Evolutionary conservation across 2,113 vertebrate genomes (phyloP), one percentile per base, ranked within the genome.

Genomic region (Furnarius figulus): DNA sequence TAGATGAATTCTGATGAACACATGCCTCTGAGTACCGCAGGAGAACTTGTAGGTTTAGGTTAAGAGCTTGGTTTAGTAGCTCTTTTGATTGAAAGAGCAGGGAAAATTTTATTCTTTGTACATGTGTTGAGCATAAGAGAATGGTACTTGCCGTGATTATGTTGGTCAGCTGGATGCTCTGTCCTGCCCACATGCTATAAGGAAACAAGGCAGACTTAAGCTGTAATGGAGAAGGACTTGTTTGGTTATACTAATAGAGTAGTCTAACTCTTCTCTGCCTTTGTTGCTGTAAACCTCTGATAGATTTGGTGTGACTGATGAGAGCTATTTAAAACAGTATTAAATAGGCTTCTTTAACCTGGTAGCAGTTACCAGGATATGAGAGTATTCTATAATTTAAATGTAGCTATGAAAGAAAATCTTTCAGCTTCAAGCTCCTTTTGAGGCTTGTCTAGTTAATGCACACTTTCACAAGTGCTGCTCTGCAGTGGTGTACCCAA

Each of bases 291-390:
- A 93, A 83, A 73, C 5, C 10, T 67, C 16, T 62, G 42, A 27
- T n/a, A 42, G 27, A 70, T 47, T 67, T 0, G 0, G 3, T 52
- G 18, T 65, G 19, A n/a, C 35, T 23, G 6, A 5, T 58, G 37
- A 37, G 35, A 76, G 15, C 20, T 77, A 37, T 7, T 53, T 24
- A 56, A 94, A 91, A 12, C 10, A 47, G 16, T 61, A 61, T 39
- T 76, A 50, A 39, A 23, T 42, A 35, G 33, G 5, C 23, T 59
- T 62, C 24, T 79, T 35, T 76, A 74, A 33, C 46, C 30, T 88
- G 33, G 12, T 67, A 55, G 27, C 25, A 62, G 9, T 72, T 28
- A 49, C 3, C 19, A 85, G 30, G 39, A 39, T 56, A n/a, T 31
- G 67, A 72, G 39, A 59, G 31, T 39, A 59, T 74, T 82, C 30